Percentiles rank a stretch among this genome's conserved stretches.
phyloP scores from a whole-genome alignment of 1,140 invertebrate genomes.

The Rhynchophorus ferrugineus region DNA sequence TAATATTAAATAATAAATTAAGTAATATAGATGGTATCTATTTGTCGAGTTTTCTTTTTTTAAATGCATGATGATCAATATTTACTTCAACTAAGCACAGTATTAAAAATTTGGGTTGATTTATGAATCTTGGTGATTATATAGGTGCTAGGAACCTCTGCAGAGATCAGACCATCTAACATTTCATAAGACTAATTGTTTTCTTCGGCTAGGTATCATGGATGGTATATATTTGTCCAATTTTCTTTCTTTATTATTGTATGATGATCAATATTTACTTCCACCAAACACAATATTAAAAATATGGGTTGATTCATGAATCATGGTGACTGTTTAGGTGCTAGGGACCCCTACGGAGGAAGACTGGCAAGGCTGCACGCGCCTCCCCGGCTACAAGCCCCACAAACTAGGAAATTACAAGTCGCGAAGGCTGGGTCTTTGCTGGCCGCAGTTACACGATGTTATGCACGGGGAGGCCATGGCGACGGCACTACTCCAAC shows the following conservation, averaged over 20 bases:
- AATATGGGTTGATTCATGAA: constrained; percentile 7
- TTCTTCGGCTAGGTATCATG: no score
- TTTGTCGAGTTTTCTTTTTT: no score
- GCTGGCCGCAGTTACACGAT: constrained; percentile 83
- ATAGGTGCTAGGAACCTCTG: constrained; percentile 71
- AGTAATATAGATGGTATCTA: no score
- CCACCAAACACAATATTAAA: background rate
- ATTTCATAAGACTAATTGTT: no score
- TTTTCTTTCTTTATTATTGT: no score
- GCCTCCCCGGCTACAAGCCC: constrained; percentile 76
- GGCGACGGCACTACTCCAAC: constrained; percentile 75
- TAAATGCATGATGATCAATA: no score
- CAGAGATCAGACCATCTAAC: no score
- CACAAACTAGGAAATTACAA: constrained; percentile 73
- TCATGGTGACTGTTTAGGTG: constrained; percentile 36
- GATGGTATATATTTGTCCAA: no score
- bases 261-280: no score
- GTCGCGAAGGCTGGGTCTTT: constrained; percentile 69
- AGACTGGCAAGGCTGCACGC: constrained; percentile 81
- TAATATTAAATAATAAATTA: no score
- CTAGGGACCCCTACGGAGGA: constrained; percentile 88
- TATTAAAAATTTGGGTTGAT: constrained; percentile 1
- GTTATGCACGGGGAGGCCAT: constrained; percentile 81
- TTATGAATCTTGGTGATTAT: constrained; percentile 15
- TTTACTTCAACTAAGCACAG: no score